Conservation (phyloP, 2,113 vertebrate genomes). For the Bungarus multicinctus region DNA sequence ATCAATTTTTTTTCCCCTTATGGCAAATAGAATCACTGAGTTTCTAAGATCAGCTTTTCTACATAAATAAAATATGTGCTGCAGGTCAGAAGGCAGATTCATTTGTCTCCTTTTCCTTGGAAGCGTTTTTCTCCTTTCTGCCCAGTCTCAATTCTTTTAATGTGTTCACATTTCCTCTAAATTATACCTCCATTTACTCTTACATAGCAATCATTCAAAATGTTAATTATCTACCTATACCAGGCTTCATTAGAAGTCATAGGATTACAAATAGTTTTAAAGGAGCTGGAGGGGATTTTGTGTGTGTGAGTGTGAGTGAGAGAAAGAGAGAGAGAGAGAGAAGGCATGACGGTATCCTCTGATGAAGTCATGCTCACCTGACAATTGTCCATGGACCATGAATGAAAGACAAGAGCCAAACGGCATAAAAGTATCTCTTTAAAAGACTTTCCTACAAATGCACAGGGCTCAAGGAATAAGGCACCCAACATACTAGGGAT, state of each 20-base stretch:
- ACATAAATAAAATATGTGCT: constrained; percentile 53
- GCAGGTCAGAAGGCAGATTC: constrained; percentile 49
- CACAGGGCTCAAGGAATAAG: background rate
- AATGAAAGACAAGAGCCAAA: background rate
- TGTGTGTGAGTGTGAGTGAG: too few species aligned
- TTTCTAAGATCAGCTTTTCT: constrained; percentile 36
- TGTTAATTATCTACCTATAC: constrained; percentile 9
- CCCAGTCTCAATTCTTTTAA: constrained; percentile 28
- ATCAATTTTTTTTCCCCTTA: constrained; percentile 67
- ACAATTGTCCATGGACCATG: background rate
- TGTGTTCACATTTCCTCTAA: constrained; percentile 31
- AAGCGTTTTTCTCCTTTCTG: constrained; percentile 40
- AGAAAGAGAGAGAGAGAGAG: background rate
- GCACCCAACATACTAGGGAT: background rate
- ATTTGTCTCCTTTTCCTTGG: constrained; percentile 34
- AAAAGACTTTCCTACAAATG: background rate
- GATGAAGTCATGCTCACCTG: constrained; percentile 8
- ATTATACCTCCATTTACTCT: constrained; percentile 32
- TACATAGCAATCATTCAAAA: constrained; percentile 28
- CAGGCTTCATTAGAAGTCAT: constrained; percentile 3
- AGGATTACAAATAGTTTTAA: background rate
- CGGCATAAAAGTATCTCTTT: background rate
- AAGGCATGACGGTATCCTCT: background rate
- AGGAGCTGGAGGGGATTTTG: background rate
- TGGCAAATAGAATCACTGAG: background rate